Evolutionary conservation across 2,888 invertebrate species (phyloP).

Genomic region (Aphidius colemani): DNA sequence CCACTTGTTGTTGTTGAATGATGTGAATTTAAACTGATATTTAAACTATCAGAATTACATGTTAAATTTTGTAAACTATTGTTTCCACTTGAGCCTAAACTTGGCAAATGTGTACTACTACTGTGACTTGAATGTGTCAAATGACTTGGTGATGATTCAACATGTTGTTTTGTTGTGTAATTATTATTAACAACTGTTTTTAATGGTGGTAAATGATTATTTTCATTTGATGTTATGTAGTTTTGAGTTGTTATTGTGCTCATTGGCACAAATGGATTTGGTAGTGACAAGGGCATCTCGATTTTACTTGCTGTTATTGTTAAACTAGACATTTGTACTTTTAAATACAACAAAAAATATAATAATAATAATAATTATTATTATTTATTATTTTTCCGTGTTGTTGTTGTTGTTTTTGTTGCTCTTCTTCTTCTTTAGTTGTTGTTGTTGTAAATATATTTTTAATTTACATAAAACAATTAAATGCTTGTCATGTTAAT

Average conservation of each 20-base stretch:
- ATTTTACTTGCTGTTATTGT: slow-evolving; percentile 40
- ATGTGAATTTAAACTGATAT: slow-evolving; percentile 44
- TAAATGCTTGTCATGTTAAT: slow-evolving; percentile 6
- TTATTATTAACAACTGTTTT: slow-evolving; percentile 44
- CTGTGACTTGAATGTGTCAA: slow-evolving; percentile 38
- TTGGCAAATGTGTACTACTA: slow-evolving; percentile 41
- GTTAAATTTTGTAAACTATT: slow-evolving; percentile 53
- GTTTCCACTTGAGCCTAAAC: slow-evolving; percentile 46
- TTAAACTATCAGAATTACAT: slow-evolving; percentile 45
- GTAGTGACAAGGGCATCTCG: slow-evolving; percentile 62
- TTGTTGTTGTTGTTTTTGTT: too few species aligned
- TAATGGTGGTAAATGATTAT: slow-evolving; percentile 61
- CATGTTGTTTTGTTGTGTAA: slow-evolving; percentile 58
- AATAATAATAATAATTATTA: slow-evolving; percentile 25
- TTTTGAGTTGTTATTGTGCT: slow-evolving; percentile 51
- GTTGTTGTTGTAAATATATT: too few species aligned
- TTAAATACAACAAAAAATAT: slow-evolving; percentile 24
- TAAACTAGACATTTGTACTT: slow-evolving; percentile 48
- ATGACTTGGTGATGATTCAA: slow-evolving; percentile 58
- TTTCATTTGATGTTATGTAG: slow-evolving; percentile 61
- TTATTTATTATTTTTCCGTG: neutral
- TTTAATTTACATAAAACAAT: neutral
- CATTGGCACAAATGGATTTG: slow-evolving; percentile 58
- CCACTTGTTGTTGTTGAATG: slow-evolving; percentile 24
- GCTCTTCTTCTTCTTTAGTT: too few species aligned